These are phyloP conservation scores for Campoplex nolae DNA, from an alignment of 2,888 invertebrate genomes.

Conservation along the genomic window DNA sequence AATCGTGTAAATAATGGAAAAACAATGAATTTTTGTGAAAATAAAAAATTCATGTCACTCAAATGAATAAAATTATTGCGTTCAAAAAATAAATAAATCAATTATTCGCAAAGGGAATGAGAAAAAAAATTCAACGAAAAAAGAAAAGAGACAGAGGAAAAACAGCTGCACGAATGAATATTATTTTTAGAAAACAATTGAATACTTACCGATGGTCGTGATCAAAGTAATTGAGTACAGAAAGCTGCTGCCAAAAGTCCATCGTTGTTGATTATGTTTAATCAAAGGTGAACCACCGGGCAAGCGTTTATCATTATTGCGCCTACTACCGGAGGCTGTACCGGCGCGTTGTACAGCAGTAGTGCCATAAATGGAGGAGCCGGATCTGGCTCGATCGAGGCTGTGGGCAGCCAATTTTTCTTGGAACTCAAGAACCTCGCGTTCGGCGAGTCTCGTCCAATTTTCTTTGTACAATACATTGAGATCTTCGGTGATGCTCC, in stretches of 20 bases:
- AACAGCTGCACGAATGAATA: too few species aligned
- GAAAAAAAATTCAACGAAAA: too few species aligned
- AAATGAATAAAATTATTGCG: too few species aligned
- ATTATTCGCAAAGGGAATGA: too few species aligned
- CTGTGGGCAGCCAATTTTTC: conserved; percentile 84
- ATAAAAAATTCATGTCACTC: too few species aligned
- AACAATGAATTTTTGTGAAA: too few species aligned
- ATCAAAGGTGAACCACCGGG: conserved; percentile 78
- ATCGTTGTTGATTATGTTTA: conserved; percentile 86
- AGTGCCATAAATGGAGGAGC: conserved; percentile 79
- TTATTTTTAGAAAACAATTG: background rate
- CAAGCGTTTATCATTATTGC: conserved; percentile 57
- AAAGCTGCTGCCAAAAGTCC: conserved; percentile 97
- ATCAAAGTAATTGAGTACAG: conserved; percentile 97
- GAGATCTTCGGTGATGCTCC: conserved; percentile 94
- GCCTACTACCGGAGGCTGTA: conserved; percentile 73
- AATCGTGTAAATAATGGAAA: too few species aligned
- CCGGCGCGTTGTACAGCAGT: conserved; percentile 68
- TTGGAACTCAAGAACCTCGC: conserved; percentile 94
- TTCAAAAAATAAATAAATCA: too few species aligned
- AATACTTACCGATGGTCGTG: conserved; percentile 95
- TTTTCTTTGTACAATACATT: conserved; percentile 96
- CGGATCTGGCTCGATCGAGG: conserved; percentile 75
- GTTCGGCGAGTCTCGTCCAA: conserved; percentile 95
- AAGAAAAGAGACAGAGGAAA: too few species aligned